Conservation (phyloP, 2,113 vertebrate genomes). For the Chaenocephalus aceratus region DNA sequence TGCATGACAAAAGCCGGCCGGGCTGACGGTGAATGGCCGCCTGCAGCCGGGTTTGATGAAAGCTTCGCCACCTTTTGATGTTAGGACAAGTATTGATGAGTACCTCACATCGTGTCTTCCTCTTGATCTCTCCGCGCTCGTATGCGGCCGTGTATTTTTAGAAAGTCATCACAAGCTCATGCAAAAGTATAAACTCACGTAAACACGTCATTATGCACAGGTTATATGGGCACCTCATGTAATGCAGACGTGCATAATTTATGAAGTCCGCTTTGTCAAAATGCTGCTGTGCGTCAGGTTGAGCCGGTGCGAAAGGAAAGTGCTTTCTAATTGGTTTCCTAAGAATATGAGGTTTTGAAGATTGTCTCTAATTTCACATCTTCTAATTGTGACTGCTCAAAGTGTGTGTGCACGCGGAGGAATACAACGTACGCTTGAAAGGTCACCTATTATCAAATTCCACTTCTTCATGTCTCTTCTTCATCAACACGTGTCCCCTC, state of each 20-base stretch:
- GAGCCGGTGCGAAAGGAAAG: not conserved
- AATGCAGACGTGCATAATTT: not conserved
- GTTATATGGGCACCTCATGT: not conserved
- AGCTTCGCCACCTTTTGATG: slow-evolving; percentile 75
- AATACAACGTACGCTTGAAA: no score
- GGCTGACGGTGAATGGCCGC: slow-evolving; percentile 60
- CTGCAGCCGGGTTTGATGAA: slow-evolving; percentile 70
- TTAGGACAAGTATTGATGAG: slow-evolving; percentile 75
- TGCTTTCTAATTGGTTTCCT: not conserved
- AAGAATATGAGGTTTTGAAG: not conserved
- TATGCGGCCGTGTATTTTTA: slow-evolving; percentile 50
- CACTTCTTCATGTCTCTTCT: no score
- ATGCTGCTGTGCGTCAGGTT: no score
- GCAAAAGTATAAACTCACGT: slow-evolving; percentile 17
- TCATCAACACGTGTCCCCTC: no score
- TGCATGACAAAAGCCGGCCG: slow-evolving; percentile 72
- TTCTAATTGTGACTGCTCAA: no score
- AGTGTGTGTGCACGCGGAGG: no score
- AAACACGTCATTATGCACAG: slow-evolving; percentile 4
- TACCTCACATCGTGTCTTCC: slow-evolving; percentile 56
- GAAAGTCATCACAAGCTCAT: slow-evolving; percentile 38
- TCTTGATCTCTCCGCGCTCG: slow-evolving; percentile 57
- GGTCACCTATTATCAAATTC: no score
- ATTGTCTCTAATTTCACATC: no score
- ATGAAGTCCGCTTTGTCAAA: not conserved